phyloP scores from a whole-genome alignment of 2,113 vertebrate species.

The Thunnus maccoyii region DNA sequence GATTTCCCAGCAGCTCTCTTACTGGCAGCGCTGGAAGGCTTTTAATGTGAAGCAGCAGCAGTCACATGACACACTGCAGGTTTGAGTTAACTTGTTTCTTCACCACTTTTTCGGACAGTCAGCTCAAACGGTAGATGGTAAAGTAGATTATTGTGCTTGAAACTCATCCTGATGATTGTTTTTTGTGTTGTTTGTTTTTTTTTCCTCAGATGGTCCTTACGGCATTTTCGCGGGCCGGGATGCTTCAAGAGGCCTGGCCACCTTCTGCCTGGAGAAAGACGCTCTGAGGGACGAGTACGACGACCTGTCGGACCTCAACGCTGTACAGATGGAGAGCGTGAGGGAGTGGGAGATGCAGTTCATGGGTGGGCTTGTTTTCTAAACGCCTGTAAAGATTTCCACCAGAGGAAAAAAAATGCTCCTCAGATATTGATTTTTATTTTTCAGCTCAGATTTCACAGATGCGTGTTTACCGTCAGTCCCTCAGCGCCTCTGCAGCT shows the following conservation, averaged over 20 bases:
- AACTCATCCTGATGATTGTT: neutral
- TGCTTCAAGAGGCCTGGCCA: constrained; percentile 96
- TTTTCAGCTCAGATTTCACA: constrained; percentile 1
- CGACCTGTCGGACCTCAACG: constrained; percentile 97
- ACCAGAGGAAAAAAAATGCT: neutral
- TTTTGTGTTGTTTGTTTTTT: neutral
- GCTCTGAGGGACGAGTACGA: constrained; percentile 97
- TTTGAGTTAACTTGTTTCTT: constrained; percentile 1
- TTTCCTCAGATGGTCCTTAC: constrained; percentile 91
- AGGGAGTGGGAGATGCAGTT: constrained; percentile 99
- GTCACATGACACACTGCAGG: constrained; percentile 13
- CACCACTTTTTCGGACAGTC: neutral
- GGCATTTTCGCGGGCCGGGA: constrained; percentile 98
- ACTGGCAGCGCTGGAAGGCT: neutral
- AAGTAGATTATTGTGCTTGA: neutral
- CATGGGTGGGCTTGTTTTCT: constrained; percentile 86
- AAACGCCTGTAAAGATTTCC: neutral
- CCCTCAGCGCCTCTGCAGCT: neutral
- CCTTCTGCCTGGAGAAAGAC: constrained; percentile 97
- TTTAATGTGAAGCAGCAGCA: constrained; percentile 17
- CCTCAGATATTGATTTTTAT: constrained; percentile 7
- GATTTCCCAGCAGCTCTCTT: too few relatives aligned
- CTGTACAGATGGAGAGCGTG: constrained; percentile 99
- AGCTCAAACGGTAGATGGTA: too few relatives aligned
- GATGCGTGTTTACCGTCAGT: neutral